Evolutionary conservation across 2,797 vertebrate species (phyloP).

Genomic region (Urosaurus nigricauda): DNA sequence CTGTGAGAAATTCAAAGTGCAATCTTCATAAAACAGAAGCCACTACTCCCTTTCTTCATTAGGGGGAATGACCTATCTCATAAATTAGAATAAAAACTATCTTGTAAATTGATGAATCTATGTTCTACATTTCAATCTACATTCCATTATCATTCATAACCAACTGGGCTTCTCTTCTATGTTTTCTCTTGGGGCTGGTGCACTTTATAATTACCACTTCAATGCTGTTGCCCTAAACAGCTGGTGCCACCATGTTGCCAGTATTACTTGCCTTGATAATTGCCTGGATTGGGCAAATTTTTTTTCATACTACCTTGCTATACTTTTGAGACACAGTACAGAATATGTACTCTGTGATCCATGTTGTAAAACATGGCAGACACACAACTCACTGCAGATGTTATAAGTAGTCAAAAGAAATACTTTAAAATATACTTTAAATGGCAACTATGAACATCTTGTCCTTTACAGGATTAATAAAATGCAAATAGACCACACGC

Average conservation of each 20-base stretch:
- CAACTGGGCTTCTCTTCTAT: background rate
- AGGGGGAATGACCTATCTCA: no score
- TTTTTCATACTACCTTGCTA: background rate
- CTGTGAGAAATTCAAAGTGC: background rate
- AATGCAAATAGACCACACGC: background rate
- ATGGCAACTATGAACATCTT: background rate
- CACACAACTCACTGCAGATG: background rate
- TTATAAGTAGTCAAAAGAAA: background rate
- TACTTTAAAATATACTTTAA: background rate
- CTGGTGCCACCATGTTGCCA: background rate
- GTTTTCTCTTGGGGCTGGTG: background rate
- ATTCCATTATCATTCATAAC: background rate
- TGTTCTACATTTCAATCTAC: background rate
- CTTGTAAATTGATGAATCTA: constrained; percentile 26
- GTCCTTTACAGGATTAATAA: background rate
- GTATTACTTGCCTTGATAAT: background rate
- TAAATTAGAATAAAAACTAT: background rate
- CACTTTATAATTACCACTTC: background rate
- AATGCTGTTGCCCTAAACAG: background rate
- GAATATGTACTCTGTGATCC: background rate
- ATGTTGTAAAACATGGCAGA: background rate
- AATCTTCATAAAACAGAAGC: background rate
- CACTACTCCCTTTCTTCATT: background rate
- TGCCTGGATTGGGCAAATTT: background rate
- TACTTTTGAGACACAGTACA: background rate